A percentile compares a stretch with the other conserved stretches of the same genome.
Conservation (phyloP, 2,113 vertebrate species). For the Campylomormyrus tamandua region DNA sequence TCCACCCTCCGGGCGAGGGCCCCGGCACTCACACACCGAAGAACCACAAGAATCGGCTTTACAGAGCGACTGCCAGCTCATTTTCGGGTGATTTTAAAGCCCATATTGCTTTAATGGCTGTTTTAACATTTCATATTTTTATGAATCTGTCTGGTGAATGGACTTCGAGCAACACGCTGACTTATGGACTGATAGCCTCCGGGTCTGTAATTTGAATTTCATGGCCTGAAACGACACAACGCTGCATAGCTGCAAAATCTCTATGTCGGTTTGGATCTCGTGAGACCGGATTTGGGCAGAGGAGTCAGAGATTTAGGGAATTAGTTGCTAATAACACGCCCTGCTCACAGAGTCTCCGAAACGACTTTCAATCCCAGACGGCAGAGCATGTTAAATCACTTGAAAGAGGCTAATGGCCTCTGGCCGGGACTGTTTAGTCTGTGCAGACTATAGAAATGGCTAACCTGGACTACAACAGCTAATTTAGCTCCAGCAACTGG, state of each 20-base stretch:
- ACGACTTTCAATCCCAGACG: constrained; percentile 27
- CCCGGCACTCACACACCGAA: neutral
- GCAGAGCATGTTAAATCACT: constrained; percentile 40
- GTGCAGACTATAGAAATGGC: constrained; percentile 31
- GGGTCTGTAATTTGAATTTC: constrained; percentile 33
- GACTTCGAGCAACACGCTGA: constrained; percentile 19
- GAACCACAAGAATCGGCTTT: neutral
- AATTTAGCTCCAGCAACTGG: constrained; percentile 29
- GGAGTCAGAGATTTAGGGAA: constrained; percentile 25
- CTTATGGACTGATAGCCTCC: constrained; percentile 19
- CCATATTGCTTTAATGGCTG: constrained; percentile 19
- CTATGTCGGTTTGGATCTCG: constrained; percentile 28
- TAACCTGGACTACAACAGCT: constrained; percentile 11
- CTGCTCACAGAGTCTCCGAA: constrained; percentile 20
- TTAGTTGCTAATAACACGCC: constrained; percentile 44
- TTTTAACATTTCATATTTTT: constrained; percentile 35
- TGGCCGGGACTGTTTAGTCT: constrained; percentile 40
- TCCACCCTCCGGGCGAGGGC: neutral
- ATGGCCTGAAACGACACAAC: constrained; percentile 14
- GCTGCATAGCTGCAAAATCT: constrained; percentile 19
- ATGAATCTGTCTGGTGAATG: constrained; percentile 25
- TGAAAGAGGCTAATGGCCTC: constrained; percentile 44
- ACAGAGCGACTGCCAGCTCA: constrained; percentile 10
- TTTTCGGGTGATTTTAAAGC: constrained; percentile 31
- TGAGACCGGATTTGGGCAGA: constrained; percentile 16